phyloP scores from a whole-genome alignment of 2,113 vertebrate species.

The Axis porcinus region DNA sequence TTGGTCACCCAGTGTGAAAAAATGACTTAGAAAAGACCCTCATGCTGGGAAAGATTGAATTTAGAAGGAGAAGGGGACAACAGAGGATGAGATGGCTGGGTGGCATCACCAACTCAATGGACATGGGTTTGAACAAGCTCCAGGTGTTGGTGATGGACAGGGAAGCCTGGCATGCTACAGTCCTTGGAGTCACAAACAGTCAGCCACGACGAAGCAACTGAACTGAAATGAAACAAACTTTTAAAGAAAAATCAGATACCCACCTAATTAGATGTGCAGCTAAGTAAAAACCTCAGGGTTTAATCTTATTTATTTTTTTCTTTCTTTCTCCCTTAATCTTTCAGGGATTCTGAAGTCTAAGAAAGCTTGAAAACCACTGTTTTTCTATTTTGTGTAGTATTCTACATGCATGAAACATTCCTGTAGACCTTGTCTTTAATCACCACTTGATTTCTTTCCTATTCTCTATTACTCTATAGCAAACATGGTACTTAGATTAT shows the following conservation, averaged over 20 bases:
- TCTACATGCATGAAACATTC: neutral
- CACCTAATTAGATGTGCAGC: neutral
- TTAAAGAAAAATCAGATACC: neutral
- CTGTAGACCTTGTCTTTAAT: neutral
- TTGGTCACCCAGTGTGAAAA: neutral
- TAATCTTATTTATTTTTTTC: neutral
- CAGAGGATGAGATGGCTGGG: neutral
- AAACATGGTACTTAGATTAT: neutral
- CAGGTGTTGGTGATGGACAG: neutral
- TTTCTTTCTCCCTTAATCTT: neutral
- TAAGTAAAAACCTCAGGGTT: neutral
- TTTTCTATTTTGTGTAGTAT: neutral
- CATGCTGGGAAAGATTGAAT: neutral
- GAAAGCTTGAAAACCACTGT: neutral
- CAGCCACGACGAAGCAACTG: neutral
- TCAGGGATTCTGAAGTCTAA: neutral
- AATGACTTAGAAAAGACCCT: neutral
- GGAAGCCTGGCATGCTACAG: neutral
- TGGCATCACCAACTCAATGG: neutral
- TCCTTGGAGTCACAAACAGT: neutral
- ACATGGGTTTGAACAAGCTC: neutral
- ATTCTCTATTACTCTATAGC: neutral
- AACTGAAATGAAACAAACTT: fast-evolving
- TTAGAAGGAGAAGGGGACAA: neutral
- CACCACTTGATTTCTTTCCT: neutral